Base-by-base conservation (phyloP, 2,113 vertebrate genomes). In the Cardinalis cardinalis region DNA sequence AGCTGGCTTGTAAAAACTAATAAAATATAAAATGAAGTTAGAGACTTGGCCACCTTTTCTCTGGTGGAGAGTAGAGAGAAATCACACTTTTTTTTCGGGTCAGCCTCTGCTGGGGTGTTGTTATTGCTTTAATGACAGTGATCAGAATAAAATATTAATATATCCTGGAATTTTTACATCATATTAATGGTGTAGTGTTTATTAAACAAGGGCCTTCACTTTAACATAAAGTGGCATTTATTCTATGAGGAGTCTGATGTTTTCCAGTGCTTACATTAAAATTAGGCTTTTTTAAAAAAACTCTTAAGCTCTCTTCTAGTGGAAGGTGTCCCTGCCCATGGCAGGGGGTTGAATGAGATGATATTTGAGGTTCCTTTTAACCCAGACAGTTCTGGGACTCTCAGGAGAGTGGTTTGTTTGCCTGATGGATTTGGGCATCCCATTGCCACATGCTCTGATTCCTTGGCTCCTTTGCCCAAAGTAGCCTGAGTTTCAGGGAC, bases 1-100 rank as follows among this genome's bases (percentile, higher is more conserved):
- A 72, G 89, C 84, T 69, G n/a, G 34, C 91, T 91, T 79, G 81
- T 82, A 25, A 65, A 82, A 92, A 79, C 70, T n/a, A 75, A 75
- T 89, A 75, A 94, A 91, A 92, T 75, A 10, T 16, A 17, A 77
- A 90, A 87, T 84, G 71, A 75, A 88, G 36, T 80, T 36, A 0
- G 86, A 11, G 29, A 4, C 53, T 87, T 64, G 59, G 59, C 49
- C n/a, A 14, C 44, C 0, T 7, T 44, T 75, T 41, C 40, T 80
- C 5, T 34, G 52, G 12, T 48, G 49, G 52, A 44, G 44, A 72
- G n/a, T 2, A 29, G 25, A 10, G 48, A 81, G 49, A 48, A 86
- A 31, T 14, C 8, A 29, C 29, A 8, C 31, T 13, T 52, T 52
- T 34, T 0, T 6, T 2, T 1, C 5, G 12, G 26, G 31, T 43